A percentile compares a stretch with the other conserved stretches of the same genome.
Evolutionary conservation across 2,797 vertebrate species (phyloP).

Genomic region (Pipistrellus pygmaeus): DNA sequence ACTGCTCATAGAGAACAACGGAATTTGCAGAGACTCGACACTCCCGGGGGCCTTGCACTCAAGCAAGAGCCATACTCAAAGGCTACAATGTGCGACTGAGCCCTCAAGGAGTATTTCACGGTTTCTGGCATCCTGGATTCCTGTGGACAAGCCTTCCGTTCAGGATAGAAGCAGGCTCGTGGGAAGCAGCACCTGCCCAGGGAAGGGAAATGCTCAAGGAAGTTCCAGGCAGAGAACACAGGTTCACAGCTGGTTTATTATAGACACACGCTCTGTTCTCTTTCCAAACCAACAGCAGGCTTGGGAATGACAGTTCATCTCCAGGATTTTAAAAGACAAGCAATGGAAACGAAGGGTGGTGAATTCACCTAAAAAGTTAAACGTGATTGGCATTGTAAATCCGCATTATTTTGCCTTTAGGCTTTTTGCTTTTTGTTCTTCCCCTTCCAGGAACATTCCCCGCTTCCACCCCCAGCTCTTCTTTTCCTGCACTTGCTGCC

Average conservation of each 20-base stretch:
- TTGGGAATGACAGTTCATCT: constrained; percentile 27
- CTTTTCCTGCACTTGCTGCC: neutral
- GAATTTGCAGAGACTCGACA: neutral
- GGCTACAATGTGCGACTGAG: neutral
- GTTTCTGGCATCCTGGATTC: constrained; percentile 1
- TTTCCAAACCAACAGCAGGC: constrained; percentile 59
- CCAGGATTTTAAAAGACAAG: constrained; percentile 50
- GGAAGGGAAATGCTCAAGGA: constrained; percentile 35
- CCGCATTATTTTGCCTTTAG: neutral
- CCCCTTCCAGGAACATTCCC: neutral
- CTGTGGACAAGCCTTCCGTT: constrained; percentile 16
- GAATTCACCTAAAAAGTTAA: neutral
- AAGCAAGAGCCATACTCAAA: neutral
- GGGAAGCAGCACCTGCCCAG: constrained; percentile 46
- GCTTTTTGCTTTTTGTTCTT: constrained; percentile 34
- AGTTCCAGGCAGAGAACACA: constrained; percentile 13
- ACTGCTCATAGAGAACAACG: neutral
- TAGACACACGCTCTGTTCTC: neutral
- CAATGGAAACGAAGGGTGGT: constrained; percentile 22
- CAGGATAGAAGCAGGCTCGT: neutral
- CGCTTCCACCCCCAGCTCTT: neutral
- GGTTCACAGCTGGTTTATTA: constrained; percentile 55
- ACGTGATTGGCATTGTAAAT: neutral
- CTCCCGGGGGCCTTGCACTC: neutral
- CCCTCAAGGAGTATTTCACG: neutral